A percentile compares a stretch with the other conserved stretches of the same genome.
phyloP scores from a whole-genome alignment of 2,888 invertebrate genomes.

The Cryptocephalus primarius region DNA sequence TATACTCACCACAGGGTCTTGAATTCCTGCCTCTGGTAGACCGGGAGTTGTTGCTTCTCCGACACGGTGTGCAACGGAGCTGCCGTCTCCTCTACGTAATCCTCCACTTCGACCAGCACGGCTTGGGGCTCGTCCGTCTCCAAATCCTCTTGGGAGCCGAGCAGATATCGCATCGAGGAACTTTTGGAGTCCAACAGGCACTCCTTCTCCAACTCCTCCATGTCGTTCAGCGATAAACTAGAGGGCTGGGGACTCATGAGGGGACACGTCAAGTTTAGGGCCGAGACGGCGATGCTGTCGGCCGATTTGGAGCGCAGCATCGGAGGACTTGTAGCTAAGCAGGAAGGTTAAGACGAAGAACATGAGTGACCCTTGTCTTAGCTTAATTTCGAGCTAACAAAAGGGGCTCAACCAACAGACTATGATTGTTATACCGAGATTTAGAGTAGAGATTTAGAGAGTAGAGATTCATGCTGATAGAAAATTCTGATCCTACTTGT shows the following conservation, averaged over 20 bases:
- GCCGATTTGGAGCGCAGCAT: constrained; percentile 67
- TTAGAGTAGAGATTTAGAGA: no score
- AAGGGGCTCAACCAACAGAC: no score
- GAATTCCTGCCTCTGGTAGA: constrained; percentile 58
- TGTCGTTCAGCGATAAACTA: constrained; percentile 62
- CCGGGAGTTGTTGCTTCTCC: constrained; percentile 62
- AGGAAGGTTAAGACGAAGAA: not conserved
- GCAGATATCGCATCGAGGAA: constrained; percentile 19
- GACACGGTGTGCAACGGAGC: constrained; percentile 53
- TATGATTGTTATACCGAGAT: no score
- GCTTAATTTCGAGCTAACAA: not conserved
- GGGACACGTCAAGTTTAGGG: constrained; percentile 34
- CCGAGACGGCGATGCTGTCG: constrained; percentile 53
- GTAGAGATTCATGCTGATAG: no score
- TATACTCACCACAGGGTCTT: constrained; percentile 40
- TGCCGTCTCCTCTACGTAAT: constrained; percentile 68
- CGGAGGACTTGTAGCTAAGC: constrained; percentile 8
- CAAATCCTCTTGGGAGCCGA: constrained; percentile 18
- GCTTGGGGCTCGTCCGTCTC: constrained; percentile 53
- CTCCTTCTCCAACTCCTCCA: constrained; percentile 51
- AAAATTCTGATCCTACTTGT: no score
- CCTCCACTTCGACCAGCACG: constrained; percentile 70
- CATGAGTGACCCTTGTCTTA: no score
- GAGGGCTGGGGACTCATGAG: constrained; percentile 56
- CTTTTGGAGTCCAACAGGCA: constrained; percentile 28